Conservation (phyloP, 2,113 vertebrate species). For the Rhinoderma darwinii region DNA sequence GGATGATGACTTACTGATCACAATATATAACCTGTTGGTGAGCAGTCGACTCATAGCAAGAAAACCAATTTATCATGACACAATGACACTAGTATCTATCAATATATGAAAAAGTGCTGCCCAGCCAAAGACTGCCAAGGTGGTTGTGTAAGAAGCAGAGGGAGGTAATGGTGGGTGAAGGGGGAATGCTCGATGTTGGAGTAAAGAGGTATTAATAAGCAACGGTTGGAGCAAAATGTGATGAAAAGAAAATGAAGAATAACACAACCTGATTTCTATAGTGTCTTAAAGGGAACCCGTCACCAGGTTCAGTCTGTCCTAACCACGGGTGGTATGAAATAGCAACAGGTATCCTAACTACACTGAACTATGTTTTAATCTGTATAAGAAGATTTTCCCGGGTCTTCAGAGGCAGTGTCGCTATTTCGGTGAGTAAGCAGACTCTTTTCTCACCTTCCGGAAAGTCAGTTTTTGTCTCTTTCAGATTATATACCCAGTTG, state of each 20-base stretch:
- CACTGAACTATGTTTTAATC: too few species aligned
- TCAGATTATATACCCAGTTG: too few species aligned
- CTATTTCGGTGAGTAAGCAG: too few species aligned
- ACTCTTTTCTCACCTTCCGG: too few species aligned
- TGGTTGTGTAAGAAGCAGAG: background rate
- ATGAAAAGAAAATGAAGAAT: background rate
- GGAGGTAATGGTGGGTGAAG: background rate
- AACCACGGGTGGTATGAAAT: too few species aligned
- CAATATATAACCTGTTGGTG: conserved; percentile 44
- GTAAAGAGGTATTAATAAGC: background rate
- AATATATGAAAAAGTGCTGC: conserved; percentile 1
- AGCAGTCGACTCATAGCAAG: background rate
- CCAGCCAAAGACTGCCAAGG: background rate
- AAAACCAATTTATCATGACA: conserved; percentile 35
- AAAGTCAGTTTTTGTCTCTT: too few species aligned
- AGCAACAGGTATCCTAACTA: too few species aligned
- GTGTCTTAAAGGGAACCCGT: background rate
- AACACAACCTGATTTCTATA: background rate
- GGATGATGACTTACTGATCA: conserved; percentile 41
- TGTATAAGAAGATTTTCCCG: too few species aligned
- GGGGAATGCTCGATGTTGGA: background rate
- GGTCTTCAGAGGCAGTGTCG: too few species aligned
- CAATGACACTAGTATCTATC: conserved; percentile 31
- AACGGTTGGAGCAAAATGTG: background rate
- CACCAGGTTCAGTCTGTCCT: too few species aligned